Evolutionary conservation across 2,888 invertebrate genomes (phyloP).

Genomic region (Alloscopus bannaensis): DNA sequence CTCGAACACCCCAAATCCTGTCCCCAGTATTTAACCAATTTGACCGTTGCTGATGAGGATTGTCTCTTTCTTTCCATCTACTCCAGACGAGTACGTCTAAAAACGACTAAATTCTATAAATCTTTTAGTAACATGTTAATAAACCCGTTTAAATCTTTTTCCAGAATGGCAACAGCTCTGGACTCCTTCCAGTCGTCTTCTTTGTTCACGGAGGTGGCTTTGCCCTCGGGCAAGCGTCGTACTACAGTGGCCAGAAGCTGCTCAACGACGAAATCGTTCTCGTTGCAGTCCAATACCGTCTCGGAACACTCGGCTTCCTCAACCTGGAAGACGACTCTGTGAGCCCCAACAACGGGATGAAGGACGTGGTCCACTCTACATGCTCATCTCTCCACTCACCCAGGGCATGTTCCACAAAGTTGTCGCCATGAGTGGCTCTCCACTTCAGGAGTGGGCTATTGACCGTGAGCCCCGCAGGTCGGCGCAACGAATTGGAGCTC

Average conservation of each 20-base stretch:
- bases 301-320: constrained; percentile 62
- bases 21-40: constrained; percentile 36
- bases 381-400: constrained; percentile 62
- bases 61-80: constrained; percentile 60
- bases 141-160: too few relatives aligned
- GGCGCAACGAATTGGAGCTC: constrained; percentile 22
- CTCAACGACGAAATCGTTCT: constrained; percentile 50
- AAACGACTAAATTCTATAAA: too few relatives aligned
- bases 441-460: constrained; percentile 66
- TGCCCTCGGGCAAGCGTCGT: constrained; percentile 59
- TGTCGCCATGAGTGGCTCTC: constrained; percentile 58
- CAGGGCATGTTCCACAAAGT: constrained; percentile 57
- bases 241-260: constrained; percentile 50
- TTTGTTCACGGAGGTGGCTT: constrained; percentile 67
- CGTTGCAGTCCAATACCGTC: constrained; percentile 56
- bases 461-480: constrained; percentile 44
- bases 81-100: constrained; percentile 31
- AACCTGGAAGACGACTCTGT: constrained; percentile 51
- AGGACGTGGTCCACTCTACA: constrained; percentile 60
- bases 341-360: constrained; percentile 36
- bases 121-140: neutral
- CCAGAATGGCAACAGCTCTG: constrained; percentile 14
- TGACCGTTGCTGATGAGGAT: constrained; percentile 39
- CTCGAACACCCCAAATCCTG: constrained; percentile 53
- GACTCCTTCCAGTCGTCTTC: constrained; percentile 51